phyloP scores from a whole-genome alignment of 1,140 invertebrate species.

The Limonius californicus region DNA sequence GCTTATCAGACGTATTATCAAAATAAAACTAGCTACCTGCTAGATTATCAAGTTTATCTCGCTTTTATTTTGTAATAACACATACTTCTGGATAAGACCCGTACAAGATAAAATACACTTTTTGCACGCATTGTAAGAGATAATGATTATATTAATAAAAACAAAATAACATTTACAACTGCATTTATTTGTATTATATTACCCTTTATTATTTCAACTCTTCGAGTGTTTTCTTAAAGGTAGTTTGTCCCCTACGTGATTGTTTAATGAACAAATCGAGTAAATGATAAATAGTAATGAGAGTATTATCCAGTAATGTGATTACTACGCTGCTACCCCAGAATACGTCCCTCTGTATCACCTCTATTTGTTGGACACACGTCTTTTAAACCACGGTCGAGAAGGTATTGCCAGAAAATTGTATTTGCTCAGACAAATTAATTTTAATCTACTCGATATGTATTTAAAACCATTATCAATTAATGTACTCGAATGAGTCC shows the following conservation, averaged over 20 bases:
- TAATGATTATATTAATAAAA: too few relatives aligned
- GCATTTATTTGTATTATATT: neutral
- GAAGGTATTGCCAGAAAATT: too few relatives aligned
- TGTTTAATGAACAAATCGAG: slow-evolving; percentile 10
- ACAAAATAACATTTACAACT: neutral
- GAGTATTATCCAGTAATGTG: neutral
- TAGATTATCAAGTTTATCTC: neutral
- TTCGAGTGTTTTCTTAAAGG: neutral
- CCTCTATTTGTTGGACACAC: neutral
- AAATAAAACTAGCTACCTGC: too few relatives aligned
- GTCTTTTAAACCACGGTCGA: neutral
- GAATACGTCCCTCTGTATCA: neutral
- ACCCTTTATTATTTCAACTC: slow-evolving; percentile 1
- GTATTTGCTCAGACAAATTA: too few relatives aligned
- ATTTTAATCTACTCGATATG: too few relatives aligned
- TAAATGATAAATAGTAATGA: slow-evolving; percentile 20
- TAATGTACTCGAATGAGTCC: too few relatives aligned
- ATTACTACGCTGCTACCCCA: neutral
- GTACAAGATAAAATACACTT: too few relatives aligned
- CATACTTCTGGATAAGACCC: too few relatives aligned
- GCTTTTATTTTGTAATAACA: neutral
- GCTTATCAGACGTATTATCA: too few relatives aligned
- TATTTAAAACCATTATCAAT: too few relatives aligned
- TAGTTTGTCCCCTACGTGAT: neutral
- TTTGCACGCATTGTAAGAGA: too few relatives aligned